Evolutionary conservation across 1,140 invertebrate species (phyloP).

Genomic region (Drosophila pandora): DNA sequence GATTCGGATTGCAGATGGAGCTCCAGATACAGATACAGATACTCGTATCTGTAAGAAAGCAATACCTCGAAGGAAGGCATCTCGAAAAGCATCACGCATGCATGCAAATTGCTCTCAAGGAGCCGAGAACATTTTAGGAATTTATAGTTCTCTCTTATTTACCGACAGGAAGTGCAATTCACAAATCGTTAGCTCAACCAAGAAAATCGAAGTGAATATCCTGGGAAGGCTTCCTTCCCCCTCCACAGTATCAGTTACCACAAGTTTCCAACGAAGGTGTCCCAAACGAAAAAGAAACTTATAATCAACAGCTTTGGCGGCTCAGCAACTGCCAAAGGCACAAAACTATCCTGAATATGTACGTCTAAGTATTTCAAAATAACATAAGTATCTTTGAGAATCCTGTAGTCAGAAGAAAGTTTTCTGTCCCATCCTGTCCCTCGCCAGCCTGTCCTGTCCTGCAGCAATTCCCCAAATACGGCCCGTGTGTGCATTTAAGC

Average conservation of each 20-base stretch:
- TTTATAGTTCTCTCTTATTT: constrained; percentile 78
- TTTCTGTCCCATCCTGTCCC: constrained; percentile 26
- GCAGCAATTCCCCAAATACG: constrained; percentile 81
- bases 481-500: constrained; percentile 83
- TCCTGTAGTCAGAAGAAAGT: constrained; percentile 27
- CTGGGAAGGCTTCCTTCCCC: not conserved
- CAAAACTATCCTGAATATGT: constrained; percentile 64
- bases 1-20: constrained; percentile 17
- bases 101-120: constrained; percentile 70
- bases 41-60: constrained; percentile 6
- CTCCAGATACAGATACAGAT: constrained; percentile 24
- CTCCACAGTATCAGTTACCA: constrained; percentile 22
- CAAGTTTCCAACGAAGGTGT: constrained; percentile 45
- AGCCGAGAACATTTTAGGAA: constrained; percentile 55
- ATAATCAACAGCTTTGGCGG: constrained; percentile 80
- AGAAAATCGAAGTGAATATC: constrained; percentile 45
- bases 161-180: constrained; percentile 81
- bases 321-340: constrained; percentile 66
- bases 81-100: constrained; percentile 42
- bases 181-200: constrained; percentile 77
- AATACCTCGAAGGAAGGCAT: constrained; percentile 33
- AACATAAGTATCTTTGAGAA: constrained; percentile 71
- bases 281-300: constrained; percentile 56
- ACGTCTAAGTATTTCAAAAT: constrained; percentile 68
- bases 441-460: constrained; percentile 33